Evolutionary conservation across 35 echinoderm and acorn worm species (phyloP).

Genomic region (Ptychodera flava): DNA sequence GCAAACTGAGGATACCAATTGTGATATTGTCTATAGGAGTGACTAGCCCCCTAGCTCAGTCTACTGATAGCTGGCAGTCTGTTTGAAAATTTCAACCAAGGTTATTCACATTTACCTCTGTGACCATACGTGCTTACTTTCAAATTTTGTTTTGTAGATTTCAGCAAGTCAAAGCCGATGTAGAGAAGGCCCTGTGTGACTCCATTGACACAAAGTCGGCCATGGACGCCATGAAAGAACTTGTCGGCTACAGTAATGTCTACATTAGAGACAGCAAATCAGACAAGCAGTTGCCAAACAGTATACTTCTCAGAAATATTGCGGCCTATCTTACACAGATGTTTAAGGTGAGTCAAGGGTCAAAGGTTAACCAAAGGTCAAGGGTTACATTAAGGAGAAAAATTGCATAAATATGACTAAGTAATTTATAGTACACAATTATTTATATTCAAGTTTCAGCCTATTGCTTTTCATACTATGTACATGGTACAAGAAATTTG

Average conservation of each 20-base stretch:
- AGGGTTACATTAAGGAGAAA: not conserved
- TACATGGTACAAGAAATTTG: too few species aligned
- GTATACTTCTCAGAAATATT: constrained; percentile 41
- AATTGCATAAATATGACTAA: not conserved
- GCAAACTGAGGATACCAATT: too few species aligned
- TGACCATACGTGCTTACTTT: too few species aligned
- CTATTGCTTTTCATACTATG: too few species aligned
- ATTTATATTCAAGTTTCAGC: not conserved
- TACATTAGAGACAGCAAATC: constrained; percentile 57
- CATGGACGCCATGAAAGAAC: constrained; percentile 41
- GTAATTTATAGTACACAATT: not conserved
- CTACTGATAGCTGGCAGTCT: too few species aligned
- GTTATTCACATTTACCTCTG: too few species aligned
- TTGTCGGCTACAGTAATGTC: constrained; percentile 76
- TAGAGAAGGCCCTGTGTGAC: constrained; percentile 68
- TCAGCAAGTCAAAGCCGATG: constrained; percentile 43
- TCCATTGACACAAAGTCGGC: constrained; percentile 88
- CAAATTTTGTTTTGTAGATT: constrained; percentile 56
- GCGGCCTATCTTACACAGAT: constrained; percentile 66
- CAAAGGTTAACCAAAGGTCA: too few species aligned
- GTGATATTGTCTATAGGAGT: too few species aligned
- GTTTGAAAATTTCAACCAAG: too few species aligned
- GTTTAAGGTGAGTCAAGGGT: constrained; percentile 58
- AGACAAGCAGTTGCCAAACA: constrained; percentile 42
- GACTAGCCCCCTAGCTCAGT: too few species aligned